Evolutionary conservation across 2,888 invertebrate genomes (phyloP).

Genomic region (Axea sp.): DNA sequence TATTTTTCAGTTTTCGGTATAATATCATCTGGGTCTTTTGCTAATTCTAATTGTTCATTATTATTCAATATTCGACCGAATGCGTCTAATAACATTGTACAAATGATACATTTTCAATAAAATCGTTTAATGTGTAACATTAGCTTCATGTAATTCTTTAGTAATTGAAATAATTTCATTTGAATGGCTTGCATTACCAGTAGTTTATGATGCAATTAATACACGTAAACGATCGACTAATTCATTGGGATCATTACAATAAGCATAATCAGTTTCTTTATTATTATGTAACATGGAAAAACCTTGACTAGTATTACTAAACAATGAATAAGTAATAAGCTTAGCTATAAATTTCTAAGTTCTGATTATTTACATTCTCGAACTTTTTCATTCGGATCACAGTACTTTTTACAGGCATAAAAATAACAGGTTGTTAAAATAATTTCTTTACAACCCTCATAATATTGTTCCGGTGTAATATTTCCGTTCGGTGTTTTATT

Average conservation of each 20-base stretch:
- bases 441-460: conserved; percentile 5
- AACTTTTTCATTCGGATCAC: not conserved
- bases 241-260: too few relatives aligned
- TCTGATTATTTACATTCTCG: not conserved
- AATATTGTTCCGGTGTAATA: not conserved
- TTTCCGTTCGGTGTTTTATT: not conserved
- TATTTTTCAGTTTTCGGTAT: too few relatives aligned
- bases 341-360: conserved; percentile 5
- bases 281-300: not conserved
- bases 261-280: not conserved
- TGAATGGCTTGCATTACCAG: conserved; percentile 65
- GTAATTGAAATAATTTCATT: conserved; percentile 62
- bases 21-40: too few relatives aligned
- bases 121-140: not conserved
- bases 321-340: not conserved
- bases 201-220: not conserved
- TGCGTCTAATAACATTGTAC: too few relatives aligned
- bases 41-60: too few relatives aligned
- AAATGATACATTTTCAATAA: too few relatives aligned
- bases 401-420: conserved; percentile 22
- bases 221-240: too few relatives aligned
- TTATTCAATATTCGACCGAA: too few relatives aligned
- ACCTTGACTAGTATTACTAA: too few relatives aligned
- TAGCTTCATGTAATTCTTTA: conserved; percentile 21
- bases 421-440: conserved; percentile 17